These are phyloP conservation scores for Spheniscus mendiculus DNA, from an alignment of 2,113 vertebrate genomes.

Conservation along the genomic window DNA sequence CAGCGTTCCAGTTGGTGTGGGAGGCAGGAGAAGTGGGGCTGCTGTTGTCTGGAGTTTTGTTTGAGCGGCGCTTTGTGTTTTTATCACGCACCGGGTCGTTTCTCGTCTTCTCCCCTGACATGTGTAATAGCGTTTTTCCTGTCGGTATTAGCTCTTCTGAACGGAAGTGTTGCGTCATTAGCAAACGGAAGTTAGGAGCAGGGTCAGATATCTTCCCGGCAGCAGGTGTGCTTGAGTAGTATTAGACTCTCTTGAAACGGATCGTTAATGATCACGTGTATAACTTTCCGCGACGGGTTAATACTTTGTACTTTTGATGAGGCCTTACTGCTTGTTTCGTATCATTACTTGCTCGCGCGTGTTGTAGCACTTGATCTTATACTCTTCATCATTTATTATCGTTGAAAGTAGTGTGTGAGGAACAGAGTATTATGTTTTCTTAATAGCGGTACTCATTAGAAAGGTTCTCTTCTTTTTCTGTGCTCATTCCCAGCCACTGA, in stretches of 20 bases:
- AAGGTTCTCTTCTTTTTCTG: rapidly evolving
- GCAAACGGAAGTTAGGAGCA: no score
- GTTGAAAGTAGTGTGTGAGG: rapidly evolving
- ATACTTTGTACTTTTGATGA: rapidly evolving
- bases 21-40: no score
- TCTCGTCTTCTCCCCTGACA: no score
- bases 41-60: no score
- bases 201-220: not conserved
- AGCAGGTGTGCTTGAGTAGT: no score
- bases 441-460: rapidly evolving
- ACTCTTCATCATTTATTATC: rapidly evolving
- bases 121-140: no score
- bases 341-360: rapidly evolving
- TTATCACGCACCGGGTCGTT: no score
- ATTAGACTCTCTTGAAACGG: not conserved
- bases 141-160: no score
- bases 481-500: not conserved
- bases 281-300: rapidly evolving
- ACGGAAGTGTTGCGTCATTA: no score
- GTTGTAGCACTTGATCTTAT: rapidly evolving
- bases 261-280: rapidly evolving
- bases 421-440: rapidly evolving
- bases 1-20: no score
- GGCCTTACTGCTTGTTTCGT: rapidly evolving
- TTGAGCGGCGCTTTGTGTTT: no score